Conservation (phyloP, 2,113 vertebrate genomes). For the pig (Sus scrofa) region DNA sequence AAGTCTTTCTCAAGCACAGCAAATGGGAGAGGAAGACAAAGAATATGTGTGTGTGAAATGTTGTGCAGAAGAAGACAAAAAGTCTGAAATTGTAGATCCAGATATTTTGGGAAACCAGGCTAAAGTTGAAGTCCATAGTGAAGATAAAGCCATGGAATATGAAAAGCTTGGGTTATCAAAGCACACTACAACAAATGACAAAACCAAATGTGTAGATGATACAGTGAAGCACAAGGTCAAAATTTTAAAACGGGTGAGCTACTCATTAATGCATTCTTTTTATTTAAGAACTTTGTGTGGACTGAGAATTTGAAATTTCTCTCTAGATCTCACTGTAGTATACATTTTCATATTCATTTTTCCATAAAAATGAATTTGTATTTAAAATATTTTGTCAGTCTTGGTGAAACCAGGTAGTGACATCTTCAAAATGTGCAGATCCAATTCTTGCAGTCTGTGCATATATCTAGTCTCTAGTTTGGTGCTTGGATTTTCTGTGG, state of each 20-base stretch:
- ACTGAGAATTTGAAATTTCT: background rate
- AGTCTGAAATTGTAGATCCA: constrained; percentile 86
- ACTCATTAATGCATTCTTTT: background rate
- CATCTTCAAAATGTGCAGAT: background rate
- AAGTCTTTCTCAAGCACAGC: constrained; percentile 95
- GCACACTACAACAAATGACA: constrained; percentile 84
- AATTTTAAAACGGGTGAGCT: constrained; percentile 93
- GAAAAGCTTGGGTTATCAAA: constrained; percentile 89
- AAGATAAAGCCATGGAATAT: constrained; percentile 88
- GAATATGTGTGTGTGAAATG: constrained; percentile 98
- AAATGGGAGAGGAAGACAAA: constrained; percentile 98
- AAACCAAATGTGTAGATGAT: constrained; percentile 84
- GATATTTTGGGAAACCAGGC: constrained; percentile 84
- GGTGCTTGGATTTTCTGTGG: constrained; percentile 17
- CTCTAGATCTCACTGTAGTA: background rate
- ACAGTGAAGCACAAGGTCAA: constrained; percentile 89
- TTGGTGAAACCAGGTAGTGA: constrained; percentile 11
- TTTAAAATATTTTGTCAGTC: background rate
- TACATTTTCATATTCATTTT: background rate
- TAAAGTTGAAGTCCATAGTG: constrained; percentile 87
- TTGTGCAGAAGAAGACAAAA: constrained; percentile 95
- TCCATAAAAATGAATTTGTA: background rate
- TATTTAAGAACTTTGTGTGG: background rate
- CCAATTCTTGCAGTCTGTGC: background rate
- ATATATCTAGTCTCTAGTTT: background rate